Evolutionary conservation across 1,140 invertebrate species (phyloP), one percentile per base, ranked within the genome.

Genomic region (Pseudomyrmex flavicornis): DNA sequence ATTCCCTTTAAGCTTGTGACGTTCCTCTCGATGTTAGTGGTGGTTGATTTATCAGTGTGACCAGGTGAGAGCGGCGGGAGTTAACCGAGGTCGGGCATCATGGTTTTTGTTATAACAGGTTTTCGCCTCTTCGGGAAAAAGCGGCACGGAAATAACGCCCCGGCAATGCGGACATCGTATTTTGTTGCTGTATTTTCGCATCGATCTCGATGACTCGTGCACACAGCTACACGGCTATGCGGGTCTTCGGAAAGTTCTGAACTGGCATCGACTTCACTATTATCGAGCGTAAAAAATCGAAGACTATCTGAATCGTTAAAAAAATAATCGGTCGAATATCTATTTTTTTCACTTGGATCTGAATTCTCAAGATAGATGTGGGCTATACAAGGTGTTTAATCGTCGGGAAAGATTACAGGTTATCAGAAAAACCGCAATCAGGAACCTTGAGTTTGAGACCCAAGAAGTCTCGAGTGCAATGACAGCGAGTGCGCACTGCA

Each of bases 51-150:
- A 74, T 85, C 66, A 68, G 83, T 68, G 76, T 70, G 84, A 44
- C 86, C 80, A 83, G 73, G 69, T 84, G 82, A 84, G 73, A 84
- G 73, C 58, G 68, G 76, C 76, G 62, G 20, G 77, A 86, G 84
- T 91, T 91, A 89, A 17, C 90, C 82, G 89, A 91, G 90, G 89
- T 90, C 90, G 88, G 86, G 84, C 61, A 35, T 56, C 56, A 61
- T 22, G 59, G 58, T 87, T 86, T 86, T 69, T 82, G 22, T 69
- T 61, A 70, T 20, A 80, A 80, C 76, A 70, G 76, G 66, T 80
- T 80, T 61, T 72, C 54, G 54, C 4, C 15, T 70, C 44, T 79
- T 69, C 44, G 12, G 1, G 17, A 56, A 58, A 63, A 56, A 70
- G 15, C 2, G 10, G 20, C 8, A 2, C 35, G 35, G 26, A 56